phyloP scores from a whole-genome alignment of 2,797 vertebrate species.

The Pseudotriccus pelzelni region DNA sequence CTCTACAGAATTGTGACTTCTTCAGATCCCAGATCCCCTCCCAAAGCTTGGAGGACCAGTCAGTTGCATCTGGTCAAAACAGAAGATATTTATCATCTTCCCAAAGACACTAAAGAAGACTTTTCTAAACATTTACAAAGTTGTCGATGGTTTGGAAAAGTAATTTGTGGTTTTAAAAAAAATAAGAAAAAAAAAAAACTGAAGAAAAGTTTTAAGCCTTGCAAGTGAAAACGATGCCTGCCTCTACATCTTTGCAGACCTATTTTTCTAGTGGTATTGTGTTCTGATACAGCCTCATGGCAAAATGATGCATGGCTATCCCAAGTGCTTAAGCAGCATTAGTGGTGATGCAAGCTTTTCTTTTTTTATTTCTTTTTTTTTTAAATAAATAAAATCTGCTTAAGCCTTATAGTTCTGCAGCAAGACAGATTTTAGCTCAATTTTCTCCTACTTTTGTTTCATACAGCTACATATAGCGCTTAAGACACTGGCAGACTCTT shows the following conservation, averaged over 20 bases:
- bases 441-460: slow-evolving; percentile 25
- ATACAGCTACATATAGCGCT: slow-evolving; percentile 26
- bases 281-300: not conserved
- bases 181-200: not conserved
- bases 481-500: not conserved
- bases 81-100: not conserved
- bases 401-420: slow-evolving; percentile 18
- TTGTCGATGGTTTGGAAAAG: not conserved
- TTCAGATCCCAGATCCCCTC: not conserved
- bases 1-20: not conserved
- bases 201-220: not conserved
- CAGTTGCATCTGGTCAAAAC: not conserved
- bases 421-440: slow-evolving; percentile 20
- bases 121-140: not conserved
- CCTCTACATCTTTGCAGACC: not conserved
- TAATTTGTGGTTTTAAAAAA: not conserved
- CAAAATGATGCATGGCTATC: not conserved
- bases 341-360: not conserved
- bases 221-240: not conserved
- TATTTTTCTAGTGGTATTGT: not conserved
- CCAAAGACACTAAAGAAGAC: not conserved
- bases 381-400: not conserved
- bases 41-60: not conserved
- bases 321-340: not conserved
- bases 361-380: not conserved